Percentiles rank a stretch among this genome's conserved stretches.
Evolutionary conservation across 2,113 vertebrate species (phyloP).

Genomic region (Tonatia bakeri): DNA sequence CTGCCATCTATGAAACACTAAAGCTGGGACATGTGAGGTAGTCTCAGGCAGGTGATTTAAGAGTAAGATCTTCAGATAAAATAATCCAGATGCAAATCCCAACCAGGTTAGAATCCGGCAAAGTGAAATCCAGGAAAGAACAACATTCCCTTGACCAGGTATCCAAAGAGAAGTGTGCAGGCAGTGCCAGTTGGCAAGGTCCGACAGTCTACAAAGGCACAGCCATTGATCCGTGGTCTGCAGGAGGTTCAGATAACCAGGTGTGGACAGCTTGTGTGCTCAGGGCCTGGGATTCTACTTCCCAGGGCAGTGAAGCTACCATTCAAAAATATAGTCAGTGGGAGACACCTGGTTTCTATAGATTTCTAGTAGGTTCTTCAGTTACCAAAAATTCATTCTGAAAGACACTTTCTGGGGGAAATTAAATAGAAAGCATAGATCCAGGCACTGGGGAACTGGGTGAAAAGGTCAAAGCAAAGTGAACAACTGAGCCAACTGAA

Average conservation of each 20-base stretch:
- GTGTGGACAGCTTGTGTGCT: neutral
- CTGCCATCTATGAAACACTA: neutral
- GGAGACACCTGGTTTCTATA: neutral
- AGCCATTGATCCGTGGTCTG: neutral
- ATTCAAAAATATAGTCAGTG: neutral
- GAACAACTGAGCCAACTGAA: neutral
- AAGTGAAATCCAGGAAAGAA: neutral
- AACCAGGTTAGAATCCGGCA: neutral
- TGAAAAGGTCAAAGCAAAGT: neutral
- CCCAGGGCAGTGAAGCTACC: neutral
- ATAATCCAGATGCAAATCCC: neutral
- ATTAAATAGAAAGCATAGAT: neutral
- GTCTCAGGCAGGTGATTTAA: neutral
- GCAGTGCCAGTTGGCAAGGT: neutral
- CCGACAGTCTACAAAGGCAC: no score
- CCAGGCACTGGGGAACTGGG: neutral
- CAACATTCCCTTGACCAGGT: neutral
- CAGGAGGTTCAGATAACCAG: neutral
- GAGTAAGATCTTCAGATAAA: neutral
- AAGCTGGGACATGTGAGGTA: neutral
- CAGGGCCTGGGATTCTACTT: neutral
- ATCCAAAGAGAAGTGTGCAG: neutral
- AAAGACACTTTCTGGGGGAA: neutral
- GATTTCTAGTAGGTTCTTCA: neutral
- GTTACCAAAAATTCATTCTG: neutral